phyloP scores from a whole-genome alignment of 2,113 vertebrate genomes.

The Calidris pugnax region DNA sequence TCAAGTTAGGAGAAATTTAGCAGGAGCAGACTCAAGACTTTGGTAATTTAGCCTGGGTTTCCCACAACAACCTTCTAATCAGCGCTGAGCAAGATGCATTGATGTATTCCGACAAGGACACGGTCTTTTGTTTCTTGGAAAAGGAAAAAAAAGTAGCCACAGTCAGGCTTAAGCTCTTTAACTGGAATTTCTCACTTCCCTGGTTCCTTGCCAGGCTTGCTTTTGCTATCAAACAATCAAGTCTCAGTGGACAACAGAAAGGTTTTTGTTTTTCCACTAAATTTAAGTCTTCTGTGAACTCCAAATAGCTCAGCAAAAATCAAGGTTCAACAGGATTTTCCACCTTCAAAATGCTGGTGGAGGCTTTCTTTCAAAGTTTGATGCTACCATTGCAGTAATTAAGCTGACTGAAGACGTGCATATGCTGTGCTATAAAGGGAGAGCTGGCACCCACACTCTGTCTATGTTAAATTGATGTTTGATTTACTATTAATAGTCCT shows the following conservation, averaged over 20 bases:
- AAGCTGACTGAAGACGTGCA: background rate
- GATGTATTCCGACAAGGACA: background rate
- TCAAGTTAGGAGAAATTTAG: background rate
- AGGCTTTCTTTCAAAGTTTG: background rate
- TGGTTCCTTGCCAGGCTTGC: background rate
- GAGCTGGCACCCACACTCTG: background rate
- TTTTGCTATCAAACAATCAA: background rate
- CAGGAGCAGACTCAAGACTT: background rate
- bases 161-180: background rate
- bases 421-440: background rate
- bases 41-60: background rate
- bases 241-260: background rate
- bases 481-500: conserved; percentile 32
- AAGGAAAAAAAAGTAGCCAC: background rate
- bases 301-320: background rate
- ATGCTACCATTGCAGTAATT: background rate
- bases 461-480: conserved; percentile 23
- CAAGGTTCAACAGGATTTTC: background rate
- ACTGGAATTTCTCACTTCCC: background rate
- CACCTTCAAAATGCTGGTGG: background rate
- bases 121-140: background rate
- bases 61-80: background rate
- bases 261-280: background rate
- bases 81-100: background rate
- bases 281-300: background rate